phyloP scores from a whole-genome alignment of 2,888 invertebrate species.

The Tetragonisca angustula region DNA sequence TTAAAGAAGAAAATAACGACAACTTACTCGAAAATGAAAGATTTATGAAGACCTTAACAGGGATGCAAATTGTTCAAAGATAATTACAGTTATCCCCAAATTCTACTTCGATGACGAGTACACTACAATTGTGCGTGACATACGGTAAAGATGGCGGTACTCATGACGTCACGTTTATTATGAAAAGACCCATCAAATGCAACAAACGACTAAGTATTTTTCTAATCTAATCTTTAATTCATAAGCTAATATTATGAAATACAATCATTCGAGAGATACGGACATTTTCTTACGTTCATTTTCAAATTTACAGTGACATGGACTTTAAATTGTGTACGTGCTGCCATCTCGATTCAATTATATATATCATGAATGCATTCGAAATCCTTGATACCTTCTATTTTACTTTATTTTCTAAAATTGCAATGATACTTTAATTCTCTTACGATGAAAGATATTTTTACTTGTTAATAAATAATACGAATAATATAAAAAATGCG shows the following conservation, averaged over 20 bases:
- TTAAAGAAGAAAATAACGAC: not conserved
- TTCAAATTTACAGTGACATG: not conserved
- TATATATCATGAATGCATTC: not conserved
- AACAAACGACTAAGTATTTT: not conserved
- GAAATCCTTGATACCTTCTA: slow-evolving; percentile 5
- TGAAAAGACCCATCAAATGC: not conserved
- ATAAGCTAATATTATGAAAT: not conserved
- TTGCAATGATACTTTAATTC: not conserved
- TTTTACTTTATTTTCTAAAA: no score
- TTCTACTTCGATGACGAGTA: slow-evolving; percentile 58
- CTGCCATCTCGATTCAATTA: slow-evolving; percentile 27
- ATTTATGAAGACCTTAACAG: slow-evolving; percentile 2
- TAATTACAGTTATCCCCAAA: slow-evolving; percentile 49
- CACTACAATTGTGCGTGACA: slow-evolving; percentile 61
- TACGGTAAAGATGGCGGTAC: slow-evolving; percentile 68
- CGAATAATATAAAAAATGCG: not conserved
- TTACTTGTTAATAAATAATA: not conserved
- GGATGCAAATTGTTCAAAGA: slow-evolving; percentile 27
- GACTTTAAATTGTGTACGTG: not conserved
- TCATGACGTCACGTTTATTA: slow-evolving; percentile 64
- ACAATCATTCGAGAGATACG: not conserved
- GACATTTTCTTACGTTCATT: not conserved
- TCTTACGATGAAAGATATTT: not conserved
- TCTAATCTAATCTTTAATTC: slow-evolving; percentile 15
- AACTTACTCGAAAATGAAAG: slow-evolving; percentile 39